Base-by-base conservation (phyloP, 2,888 invertebrate genomes). In the Meteorus colon region DNA sequence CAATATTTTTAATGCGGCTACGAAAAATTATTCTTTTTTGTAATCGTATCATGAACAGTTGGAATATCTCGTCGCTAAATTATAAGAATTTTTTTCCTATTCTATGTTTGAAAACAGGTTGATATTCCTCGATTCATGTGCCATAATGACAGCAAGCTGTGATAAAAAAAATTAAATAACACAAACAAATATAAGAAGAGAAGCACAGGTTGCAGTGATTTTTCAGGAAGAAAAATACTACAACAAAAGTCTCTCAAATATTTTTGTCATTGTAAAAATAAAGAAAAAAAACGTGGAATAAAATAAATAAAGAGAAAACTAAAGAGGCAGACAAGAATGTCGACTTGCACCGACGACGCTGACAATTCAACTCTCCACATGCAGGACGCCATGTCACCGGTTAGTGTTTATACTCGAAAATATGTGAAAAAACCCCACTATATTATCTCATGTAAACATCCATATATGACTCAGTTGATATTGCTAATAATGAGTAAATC, bases 341-440 rank as follows among this genome's bases (percentile, higher is more conserved):
- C 89, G 84, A 88, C 88, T 82, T 89, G 89, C 82, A 84, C 89
- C 78, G 89, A 89, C 84, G 88, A 88, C 78, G 84, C 86, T 76
- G 89, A 89, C 83, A 87, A 85, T 83, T 79, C 82, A 72, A 81
- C 82, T 74, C 84, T 89, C 83, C 89, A 88, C 81, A 88, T 89
- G 86, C 89, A 89, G 87, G 88, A 89, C 82, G 83, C 86, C 77
- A 83, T 89, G 78, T 89, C 89, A 78, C 89, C 89, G 89, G 89
- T 89, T 79, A 85, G 89, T 88, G 78, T 51, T 27, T 5, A 31
- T 37, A 24, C 6, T 19, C 8, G 5, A 24, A 19, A 55, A 19
- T 19, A 65, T 67, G 41, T 29, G 27, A 59, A 51, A 14, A 37
- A 67, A 24, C n/a, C 24, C n/a, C 3, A 19, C n/a, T 14, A 29